Percentiles rank a stretch among this genome's conserved stretches.
phyloP scores from a whole-genome alignment of 2,888 invertebrate genomes.

The Ypsolopha scabrella region DNA sequence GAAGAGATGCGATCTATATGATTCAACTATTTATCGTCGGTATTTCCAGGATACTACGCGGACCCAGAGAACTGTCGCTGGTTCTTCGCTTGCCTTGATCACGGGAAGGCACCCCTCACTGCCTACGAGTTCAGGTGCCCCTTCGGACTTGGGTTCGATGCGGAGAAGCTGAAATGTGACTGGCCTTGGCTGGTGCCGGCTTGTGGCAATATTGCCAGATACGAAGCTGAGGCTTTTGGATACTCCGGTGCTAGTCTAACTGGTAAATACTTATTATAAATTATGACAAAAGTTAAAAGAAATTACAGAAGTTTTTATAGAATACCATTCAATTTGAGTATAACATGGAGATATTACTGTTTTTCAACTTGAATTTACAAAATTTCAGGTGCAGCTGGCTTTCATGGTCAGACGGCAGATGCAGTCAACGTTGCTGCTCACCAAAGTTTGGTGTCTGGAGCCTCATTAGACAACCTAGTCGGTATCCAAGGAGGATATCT shows the following conservation, averaged over 20 bases:
- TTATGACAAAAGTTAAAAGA: not conserved
- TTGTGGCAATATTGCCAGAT: conserved; percentile 68
- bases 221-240: conserved; percentile 62
- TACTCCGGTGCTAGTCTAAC: conserved; percentile 49
- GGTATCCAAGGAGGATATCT: conserved; percentile 55
- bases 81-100: conserved; percentile 86
- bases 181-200: conserved; percentile 84
- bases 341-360: too few relatives aligned
- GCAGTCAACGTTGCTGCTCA: conserved; percentile 60
- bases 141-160: conserved; percentile 83
- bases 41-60: conserved; percentile 75
- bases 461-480: conserved; percentile 50
- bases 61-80: conserved; percentile 86
- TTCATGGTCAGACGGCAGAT: conserved; percentile 57
- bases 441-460: conserved; percentile 56
- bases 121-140: conserved; percentile 88
- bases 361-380: not conserved
- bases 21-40: too few relatives aligned
- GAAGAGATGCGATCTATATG: too few relatives aligned
- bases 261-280: conserved; percentile 25
- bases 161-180: conserved; percentile 76
- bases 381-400: conserved; percentile 54
- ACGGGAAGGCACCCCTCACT: conserved; percentile 72
- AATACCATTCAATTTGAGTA: too few relatives aligned
- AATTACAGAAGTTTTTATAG: not conserved